Evolutionary conservation across 2,888 invertebrate genomes (phyloP), one percentile per base, ranked within the genome.

Genomic region (Monoplex corrugatus): DNA sequence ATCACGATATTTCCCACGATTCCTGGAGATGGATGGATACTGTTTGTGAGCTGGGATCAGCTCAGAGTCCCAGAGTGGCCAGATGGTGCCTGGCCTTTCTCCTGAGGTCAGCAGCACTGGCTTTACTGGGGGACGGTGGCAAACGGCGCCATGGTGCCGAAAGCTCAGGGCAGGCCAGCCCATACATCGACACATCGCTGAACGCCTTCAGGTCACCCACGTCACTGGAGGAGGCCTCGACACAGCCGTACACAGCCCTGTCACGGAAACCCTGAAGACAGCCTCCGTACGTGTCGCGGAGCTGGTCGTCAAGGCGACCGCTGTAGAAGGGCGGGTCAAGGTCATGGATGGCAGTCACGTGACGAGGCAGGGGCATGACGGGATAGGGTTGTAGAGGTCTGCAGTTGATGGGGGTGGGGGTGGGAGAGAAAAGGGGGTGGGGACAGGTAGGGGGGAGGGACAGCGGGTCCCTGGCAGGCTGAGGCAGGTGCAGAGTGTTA

Each of bases 301-400:
- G 10, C 57, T 57, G 57, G 28, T 57, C 57, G 28, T 28, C 10
- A 57, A 57, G 19, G 28, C 28, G 57, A 28, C 57, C 57, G 57
- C 63, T 68, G 63, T 68, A 28, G 23, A 28, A 23, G 19, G 63
- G 63, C 63, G 63, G 63, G n/a, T n/a, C n/a, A 28, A 68, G 63
- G 63, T n/a, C n/a, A n/a, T n/a, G n/a, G n/a, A n/a, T n/a, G n/a
- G 63, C n/a, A 50, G 75, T 35, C 75, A 75, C 75, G 75, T 75
- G 38, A 8, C 35, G 23, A 75, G 38, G 38, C 35, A 38, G 38
- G 16, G 23, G 75, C 75, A 75, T 28, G 16, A 75, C 35, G 35
- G 75, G 75, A 35, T 38, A 23, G 75, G 75, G 75, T 38, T 75
- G 75, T 38, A 13, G 75, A 23, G 75, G 16, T 19, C 35, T 35